Evolutionary conservation across 2,113 vertebrate genomes (phyloP).

Genomic region (Atrichornis clamosus): DNA sequence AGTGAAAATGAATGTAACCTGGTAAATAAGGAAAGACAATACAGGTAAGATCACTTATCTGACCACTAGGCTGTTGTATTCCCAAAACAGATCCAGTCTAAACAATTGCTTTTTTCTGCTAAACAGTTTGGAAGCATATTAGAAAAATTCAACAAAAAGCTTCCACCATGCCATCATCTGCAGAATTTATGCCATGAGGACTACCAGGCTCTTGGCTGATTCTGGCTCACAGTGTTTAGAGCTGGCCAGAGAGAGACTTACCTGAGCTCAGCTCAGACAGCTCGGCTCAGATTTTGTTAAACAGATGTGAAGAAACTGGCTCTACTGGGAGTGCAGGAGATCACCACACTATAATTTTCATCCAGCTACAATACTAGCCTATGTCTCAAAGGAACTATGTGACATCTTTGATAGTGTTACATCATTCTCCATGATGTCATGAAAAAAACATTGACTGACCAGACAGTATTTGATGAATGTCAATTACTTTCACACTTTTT

Average conservation of each 20-base stretch:
- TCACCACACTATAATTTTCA: background rate
- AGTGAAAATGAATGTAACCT: background rate
- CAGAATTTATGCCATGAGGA: background rate
- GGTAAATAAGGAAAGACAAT: background rate
- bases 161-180: background rate
- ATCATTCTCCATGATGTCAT: background rate
- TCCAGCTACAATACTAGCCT: background rate
- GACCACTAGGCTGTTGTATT: background rate
- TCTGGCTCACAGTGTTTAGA: background rate
- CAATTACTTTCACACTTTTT: background rate
- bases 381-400: background rate
- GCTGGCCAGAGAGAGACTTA: background rate
- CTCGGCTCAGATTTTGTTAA: background rate
- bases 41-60: background rate
- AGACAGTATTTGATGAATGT: background rate
- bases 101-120: background rate
- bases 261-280: background rate
- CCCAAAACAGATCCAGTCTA: background rate
- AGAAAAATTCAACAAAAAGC: background rate
- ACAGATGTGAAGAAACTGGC: background rate
- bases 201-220: background rate
- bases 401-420: background rate
- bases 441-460: background rate
- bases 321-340: background rate
- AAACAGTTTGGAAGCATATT: background rate